These are phyloP conservation scores for Lordiphosa mommai DNA, from an alignment of 1,140 invertebrate species.

Conservation along the genomic window DNA sequence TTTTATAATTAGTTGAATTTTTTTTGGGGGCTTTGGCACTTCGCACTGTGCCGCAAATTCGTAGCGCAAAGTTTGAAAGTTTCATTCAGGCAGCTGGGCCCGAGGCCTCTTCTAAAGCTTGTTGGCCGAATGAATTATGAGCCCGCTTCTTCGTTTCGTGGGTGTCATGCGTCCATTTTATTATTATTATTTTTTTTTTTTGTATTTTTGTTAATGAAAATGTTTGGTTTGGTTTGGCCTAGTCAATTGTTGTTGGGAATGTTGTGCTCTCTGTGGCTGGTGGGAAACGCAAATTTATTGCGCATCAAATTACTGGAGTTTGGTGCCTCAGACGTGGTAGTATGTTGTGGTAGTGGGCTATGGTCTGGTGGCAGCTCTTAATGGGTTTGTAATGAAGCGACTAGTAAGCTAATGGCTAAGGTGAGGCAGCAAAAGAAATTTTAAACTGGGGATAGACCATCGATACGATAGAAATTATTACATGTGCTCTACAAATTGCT, in stretches of 20 bases:
- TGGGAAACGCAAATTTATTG: too few relatives aligned
- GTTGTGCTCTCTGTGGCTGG: background rate
- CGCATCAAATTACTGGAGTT: too few relatives aligned
- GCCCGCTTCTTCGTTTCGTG: background rate
- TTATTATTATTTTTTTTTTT: background rate
- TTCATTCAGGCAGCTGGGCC: constrained; percentile 6
- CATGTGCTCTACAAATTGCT: too few relatives aligned
- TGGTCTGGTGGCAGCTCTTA: too few relatives aligned
- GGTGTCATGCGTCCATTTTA: too few relatives aligned
- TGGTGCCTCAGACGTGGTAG: too few relatives aligned
- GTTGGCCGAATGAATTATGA: constrained; percentile 5
- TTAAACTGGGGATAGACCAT: too few relatives aligned
- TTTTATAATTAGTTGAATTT: constrained; percentile 3
- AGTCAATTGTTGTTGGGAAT: background rate
- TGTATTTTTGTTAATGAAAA: constrained; percentile 1
- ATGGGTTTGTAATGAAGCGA: too few relatives aligned
- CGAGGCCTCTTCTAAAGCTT: background rate
- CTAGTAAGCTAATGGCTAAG: too few relatives aligned
- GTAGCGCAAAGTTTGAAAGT: constrained; percentile 10
- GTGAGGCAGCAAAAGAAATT: too few relatives aligned
- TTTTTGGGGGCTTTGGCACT: constrained; percentile 1
- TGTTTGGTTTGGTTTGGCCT: constrained; percentile 5
- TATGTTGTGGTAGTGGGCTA: too few relatives aligned
- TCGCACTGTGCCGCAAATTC: constrained; percentile 3
- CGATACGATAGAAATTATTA: too few relatives aligned